phyloP scores from a whole-genome alignment of 2,888 invertebrate species.

The Rotaria socialis region DNA sequence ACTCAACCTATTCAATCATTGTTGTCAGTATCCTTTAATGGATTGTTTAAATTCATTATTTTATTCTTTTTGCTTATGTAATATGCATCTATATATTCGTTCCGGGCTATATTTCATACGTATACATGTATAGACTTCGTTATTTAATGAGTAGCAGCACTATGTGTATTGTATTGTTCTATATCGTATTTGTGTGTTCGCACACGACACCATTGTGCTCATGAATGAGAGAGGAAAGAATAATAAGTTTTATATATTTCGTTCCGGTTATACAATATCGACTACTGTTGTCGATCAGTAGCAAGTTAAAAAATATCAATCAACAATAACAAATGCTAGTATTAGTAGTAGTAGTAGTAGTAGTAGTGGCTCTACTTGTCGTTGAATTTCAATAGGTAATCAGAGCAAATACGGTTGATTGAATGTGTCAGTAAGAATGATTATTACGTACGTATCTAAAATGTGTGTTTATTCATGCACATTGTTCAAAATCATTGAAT shows the following conservation, averaged over 20 bases:
- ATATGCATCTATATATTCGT: not conserved
- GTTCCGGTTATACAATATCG: slow-evolving; percentile 21
- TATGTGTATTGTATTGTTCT: not conserved
- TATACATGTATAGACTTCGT: not conserved
- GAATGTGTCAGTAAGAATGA: slow-evolving; percentile 3
- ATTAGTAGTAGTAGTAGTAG: not conserved
- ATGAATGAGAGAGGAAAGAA: not conserved
- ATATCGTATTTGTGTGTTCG: not conserved
- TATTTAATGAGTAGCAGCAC: not conserved
- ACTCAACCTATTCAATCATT: slow-evolving; percentile 18
- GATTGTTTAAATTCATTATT: slow-evolving; percentile 24
- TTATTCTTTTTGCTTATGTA: slow-evolving; percentile 15
- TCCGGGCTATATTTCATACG: not conserved
- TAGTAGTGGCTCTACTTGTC: not conserved
- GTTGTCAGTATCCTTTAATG: not conserved
- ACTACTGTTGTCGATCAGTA: not conserved
- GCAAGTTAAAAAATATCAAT: not conserved
- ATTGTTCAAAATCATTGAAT: not conserved
- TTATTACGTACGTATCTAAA: not conserved
- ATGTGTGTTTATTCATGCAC: not conserved
- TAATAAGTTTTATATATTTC: not conserved
- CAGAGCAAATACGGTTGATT: not conserved
- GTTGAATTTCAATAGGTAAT: not conserved
- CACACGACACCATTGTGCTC: not conserved
- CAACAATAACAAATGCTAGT: not conserved